A percentile compares a stretch with the other conserved stretches of the same genome.
Evolutionary conservation across 2,888 invertebrate genomes (phyloP).

Genomic region (Drosophila yooni): DNA sequence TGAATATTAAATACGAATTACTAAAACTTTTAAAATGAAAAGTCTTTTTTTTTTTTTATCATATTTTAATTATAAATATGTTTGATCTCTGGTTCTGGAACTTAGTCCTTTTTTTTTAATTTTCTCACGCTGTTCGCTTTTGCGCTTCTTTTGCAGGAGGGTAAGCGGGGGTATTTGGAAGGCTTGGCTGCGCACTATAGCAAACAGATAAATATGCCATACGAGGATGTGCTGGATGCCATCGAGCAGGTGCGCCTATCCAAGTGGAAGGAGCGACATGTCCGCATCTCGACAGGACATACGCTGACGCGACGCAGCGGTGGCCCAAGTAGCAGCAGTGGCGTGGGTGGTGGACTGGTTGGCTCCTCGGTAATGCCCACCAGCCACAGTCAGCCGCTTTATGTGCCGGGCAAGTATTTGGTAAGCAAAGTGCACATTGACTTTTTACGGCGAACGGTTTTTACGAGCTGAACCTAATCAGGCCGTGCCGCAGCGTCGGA

Average conservation of each 20-base stretch:
- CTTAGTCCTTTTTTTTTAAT: neutral
- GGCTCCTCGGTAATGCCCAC: conserved; percentile 88
- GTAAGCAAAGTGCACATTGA: conserved; percentile 86
- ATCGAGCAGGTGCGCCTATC: conserved; percentile 92
- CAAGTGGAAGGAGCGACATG: conserved; percentile 85
- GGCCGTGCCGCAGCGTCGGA: conserved; percentile 24
- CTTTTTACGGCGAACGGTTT: conserved; percentile 66
- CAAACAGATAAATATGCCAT: conserved; percentile 94
- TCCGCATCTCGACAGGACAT: conserved; percentile 84
- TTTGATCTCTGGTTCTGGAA: neutral
- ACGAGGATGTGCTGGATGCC: conserved; percentile 93
- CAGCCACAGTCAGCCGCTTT: conserved; percentile 93
- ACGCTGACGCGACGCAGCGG: conserved; percentile 80
- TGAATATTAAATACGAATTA: neutral
- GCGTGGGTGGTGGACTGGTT: conserved; percentile 58
- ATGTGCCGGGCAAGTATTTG: conserved; percentile 96
- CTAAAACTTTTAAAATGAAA: neutral
- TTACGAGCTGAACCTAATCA: conserved; percentile 69
- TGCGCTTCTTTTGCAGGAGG: conserved; percentile 87
- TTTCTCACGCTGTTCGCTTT: neutral
- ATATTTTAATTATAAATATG: neutral
- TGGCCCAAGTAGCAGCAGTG: conserved; percentile 63
- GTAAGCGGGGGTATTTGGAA: conserved; percentile 94
- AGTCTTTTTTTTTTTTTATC: neutral
- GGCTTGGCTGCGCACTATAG: conserved; percentile 94